Base-by-base conservation (phyloP, 2,888 invertebrate genomes). In the Exocentrus adspersus region DNA sequence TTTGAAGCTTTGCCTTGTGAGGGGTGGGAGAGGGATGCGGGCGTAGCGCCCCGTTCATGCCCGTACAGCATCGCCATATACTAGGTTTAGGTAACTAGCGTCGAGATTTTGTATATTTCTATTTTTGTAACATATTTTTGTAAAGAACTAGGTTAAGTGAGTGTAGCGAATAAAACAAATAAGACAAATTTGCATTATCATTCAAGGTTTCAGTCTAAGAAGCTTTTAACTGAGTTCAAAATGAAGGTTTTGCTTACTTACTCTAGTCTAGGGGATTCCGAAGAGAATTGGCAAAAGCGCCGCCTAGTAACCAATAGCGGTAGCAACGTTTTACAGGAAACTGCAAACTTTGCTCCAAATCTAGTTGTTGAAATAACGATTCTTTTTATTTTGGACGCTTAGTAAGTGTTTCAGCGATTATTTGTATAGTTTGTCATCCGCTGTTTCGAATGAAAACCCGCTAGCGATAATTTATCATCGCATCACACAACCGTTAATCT, bases 111-210 rank as follows among this genome's bases (percentile, higher is more conserved):
- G 59, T 65, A 65, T 62, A 60, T 65, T 62, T 56, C 46, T 63
- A 32, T 51, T 51, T 64, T 50, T 64, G 60, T 60, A 60, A 64
- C 51, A 64, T 60, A 60, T 48, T 30, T 37, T 32, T 61, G 61
- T 61, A 61, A 54, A 61, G 43, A 61, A 45, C 21, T 61, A 54
- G 14, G 17, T 24, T 37, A 37, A 32, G 12, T 54, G 42, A n/a
- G 57, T n/a, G n/a, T 58, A 58, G 37, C 28, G n/a, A 28, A 43
- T 41, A 54, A 32, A 51, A n/a, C n/a, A 14, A 12, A 48, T 24
- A 48, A 7, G 21, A 48, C 4, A 37, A 37, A 3, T 24, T 21
- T 1, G 21, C 9, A 2, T 21, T 28, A 1, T 48, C n/a, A 19
- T 16, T 43, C 17, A 14, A 6, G 14, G 2, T 24, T 24, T 7